Evolutionary conservation across 2,113 vertebrate genomes (phyloP).

Genomic region (Mesembrinibis cayennensis): DNA sequence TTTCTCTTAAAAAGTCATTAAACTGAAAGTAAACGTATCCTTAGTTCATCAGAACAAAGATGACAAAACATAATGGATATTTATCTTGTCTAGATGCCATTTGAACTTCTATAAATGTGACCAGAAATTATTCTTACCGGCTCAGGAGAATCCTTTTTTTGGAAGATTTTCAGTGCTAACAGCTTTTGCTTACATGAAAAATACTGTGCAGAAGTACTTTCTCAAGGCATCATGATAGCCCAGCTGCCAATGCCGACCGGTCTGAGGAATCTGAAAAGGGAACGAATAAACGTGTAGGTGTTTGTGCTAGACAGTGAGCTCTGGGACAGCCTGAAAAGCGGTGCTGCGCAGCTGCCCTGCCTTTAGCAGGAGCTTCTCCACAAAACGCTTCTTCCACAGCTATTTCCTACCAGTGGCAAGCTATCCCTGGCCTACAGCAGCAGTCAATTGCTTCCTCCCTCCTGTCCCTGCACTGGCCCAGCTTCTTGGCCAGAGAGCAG

Average conservation of each 20-base stretch:
- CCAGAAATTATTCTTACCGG: constrained; percentile 16
- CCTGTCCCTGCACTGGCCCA: background rate
- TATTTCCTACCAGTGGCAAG: background rate
- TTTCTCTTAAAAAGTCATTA: constrained; percentile 34
- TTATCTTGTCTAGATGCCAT: background rate
- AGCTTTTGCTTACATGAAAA: background rate
- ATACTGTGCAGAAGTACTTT: background rate
- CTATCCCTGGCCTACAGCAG: background rate
- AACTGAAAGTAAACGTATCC: background rate
- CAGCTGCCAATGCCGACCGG: background rate
- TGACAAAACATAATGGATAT: background rate
- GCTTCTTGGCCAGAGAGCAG: background rate
- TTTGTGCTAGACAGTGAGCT: background rate
- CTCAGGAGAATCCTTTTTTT: background rate
- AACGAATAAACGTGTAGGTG: background rate
- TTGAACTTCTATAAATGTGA: background rate
- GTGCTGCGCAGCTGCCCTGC: background rate
- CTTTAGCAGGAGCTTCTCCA: background rate
- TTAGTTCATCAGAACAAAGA: background rate
- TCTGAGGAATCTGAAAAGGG: background rate
- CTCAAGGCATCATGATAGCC: background rate
- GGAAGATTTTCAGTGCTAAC: background rate
- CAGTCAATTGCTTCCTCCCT: background rate
- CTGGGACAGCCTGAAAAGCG: background rate
- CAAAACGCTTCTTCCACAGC: background rate